Evolutionary conservation across 2,888 invertebrate genomes (phyloP), one percentile per base, ranked within the genome.

Genomic region (Ectemnius lituratus): DNA sequence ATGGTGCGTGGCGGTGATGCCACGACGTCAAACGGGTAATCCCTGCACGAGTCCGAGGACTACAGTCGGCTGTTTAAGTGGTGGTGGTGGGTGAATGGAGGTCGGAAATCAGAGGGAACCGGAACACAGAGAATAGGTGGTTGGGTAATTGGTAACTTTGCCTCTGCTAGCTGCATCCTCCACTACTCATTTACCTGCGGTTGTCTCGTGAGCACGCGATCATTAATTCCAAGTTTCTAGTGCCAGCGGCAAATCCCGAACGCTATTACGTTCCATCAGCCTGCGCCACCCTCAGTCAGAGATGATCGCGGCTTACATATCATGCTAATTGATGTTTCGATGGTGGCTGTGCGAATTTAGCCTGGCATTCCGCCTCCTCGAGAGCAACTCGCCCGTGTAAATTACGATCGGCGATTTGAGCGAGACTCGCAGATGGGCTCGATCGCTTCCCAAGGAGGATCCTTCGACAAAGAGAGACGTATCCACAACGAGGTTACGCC

Each of bases 401-500:
- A 37, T 37, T 37, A 37, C 37, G 37, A 37, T 37, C 37, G 37
- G 37, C 37, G 37, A 37, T 37, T 37, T 37, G 37, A 37, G 37
- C 37, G 37, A 8, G 6, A 37, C 37, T 37, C 37, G 37, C 37
- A 37, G 37, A 37, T 37, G 37, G 37, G 6, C 37, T 37, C 37
- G 6, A 14, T 23, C 57, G 45, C n/a, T 28, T 23, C 28, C 18
- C 37, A 23, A 57, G 27, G 28, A 37, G 67, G 62, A 76, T 52
- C 47, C 67, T 61, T 49, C 62, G 62, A 20, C 62, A 62, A n/a
- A 45, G 14, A 63, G 60, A 61, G 65, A 57, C 59, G 70, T 62
- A 66, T 58, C 69, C 74, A 67, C 74, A 76, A 73, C 76, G 80
- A 85, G 84, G 84, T 85, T 88, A 86, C 86, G 85, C 85, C 85